Percentiles rank a stretch among this genome's conserved stretches.
Evolutionary conservation across 64 coral and sea anemone species (phyloP).

Genomic region (Hydrozoanthus tunicans): DNA sequence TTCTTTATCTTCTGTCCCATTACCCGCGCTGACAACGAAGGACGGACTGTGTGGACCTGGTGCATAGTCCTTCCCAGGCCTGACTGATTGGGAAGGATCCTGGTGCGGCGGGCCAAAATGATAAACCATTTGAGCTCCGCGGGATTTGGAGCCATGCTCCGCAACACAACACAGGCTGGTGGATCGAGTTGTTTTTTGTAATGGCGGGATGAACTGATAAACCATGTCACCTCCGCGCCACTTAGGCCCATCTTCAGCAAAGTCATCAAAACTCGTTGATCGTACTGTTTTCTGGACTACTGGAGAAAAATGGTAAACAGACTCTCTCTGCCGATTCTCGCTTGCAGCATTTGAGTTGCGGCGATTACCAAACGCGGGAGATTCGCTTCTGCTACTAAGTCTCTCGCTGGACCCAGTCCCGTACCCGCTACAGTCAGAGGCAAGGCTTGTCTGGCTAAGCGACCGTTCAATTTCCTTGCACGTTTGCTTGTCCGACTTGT

Average conservation of each 20-base stretch:
- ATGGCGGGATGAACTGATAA: constrained; percentile 3
- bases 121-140: constrained; percentile 13
- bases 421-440: constrained; percentile 68
- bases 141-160: background rate
- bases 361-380: constrained; percentile 11
- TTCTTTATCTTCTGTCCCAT: background rate
- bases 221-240: background rate
- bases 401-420: constrained; percentile 58
- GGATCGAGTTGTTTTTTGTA: constrained; percentile 23
- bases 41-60: background rate
- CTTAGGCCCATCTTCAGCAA: background rate
- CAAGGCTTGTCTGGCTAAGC: constrained; percentile 35
- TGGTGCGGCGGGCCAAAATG: constrained; percentile 6
- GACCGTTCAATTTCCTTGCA: constrained; percentile 30
- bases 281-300: background rate
- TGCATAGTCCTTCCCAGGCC: background rate
- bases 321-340: constrained; percentile 14
- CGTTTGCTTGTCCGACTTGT: background rate
- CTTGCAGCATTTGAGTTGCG: constrained; percentile 1
- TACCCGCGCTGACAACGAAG: background rate
- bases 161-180: constrained; percentile 26
- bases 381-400: constrained; percentile 31
- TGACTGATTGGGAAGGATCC: background rate
- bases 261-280: background rate
- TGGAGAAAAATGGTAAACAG: background rate